Base-by-base conservation (phyloP, 2,113 vertebrate species). In the Nannobrachium achirus region DNA sequence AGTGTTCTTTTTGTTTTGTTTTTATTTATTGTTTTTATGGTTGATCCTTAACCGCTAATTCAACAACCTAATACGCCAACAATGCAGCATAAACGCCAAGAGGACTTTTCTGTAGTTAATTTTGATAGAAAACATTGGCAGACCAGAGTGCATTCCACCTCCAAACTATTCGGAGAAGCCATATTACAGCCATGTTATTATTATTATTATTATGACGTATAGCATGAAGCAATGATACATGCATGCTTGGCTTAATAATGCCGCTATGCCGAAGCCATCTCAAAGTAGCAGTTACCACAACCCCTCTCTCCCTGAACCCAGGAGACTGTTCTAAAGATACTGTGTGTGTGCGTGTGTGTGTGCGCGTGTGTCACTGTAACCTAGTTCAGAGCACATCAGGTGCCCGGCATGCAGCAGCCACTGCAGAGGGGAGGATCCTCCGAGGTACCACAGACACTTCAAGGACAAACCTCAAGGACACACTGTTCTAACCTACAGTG, bases 341-440 rank as follows among this genome's bases (percentile, higher is more conserved):
- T 14, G 1, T 9, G 11, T 50, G 49, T 50, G 25, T 63, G 63
- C 59, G 56, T 56, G 74, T 66, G 64, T 51, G 53, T 20, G 63
- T 11, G 73, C 20, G 39, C 42, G 56, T 15, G 40, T 50, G 60
- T 48, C 46, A 42, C 63, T 52, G 52, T 84, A 80, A 83, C 78
- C 86, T 75, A 87, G 63, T 84, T 89, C 62, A 66, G 69, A 73
- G 83, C 63, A 81, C 73, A 84, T 88, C 80, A 86, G 81, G 80
- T 85, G 78, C 56, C 76, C 68, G 59, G 82, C 73, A 56, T 81
- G 83, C 83, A 85, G 83, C 86, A 88, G 83, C 80, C 77, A 81
- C 89, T 87, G 88, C 89, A 90, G 86, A 88, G 80, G 73, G 79
- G 88, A 87, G 86, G 85, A 85, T 86, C 74, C 69, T 60, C 74